A percentile compares a stretch with the other conserved stretches of the same genome.
Conservation (phyloP, 1,140 invertebrate genomes). For the Portunus trituberculatus region DNA sequence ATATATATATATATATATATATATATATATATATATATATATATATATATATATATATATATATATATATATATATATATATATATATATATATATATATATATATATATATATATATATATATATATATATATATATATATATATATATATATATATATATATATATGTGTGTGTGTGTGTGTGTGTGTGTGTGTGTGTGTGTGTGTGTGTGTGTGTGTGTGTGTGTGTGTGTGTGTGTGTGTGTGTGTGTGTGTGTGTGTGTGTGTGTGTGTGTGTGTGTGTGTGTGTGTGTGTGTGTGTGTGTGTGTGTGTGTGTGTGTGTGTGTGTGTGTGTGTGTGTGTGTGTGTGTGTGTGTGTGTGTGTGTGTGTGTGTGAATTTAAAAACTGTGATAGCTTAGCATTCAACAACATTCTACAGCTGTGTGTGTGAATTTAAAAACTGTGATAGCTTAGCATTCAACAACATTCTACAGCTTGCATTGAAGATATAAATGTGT, state of each 20-base stretch:
- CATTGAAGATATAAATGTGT: too few species aligned
- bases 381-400: too few species aligned
- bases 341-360: neutral
- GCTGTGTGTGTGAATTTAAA: neutral
- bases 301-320: conserved; percentile 13
- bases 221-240: neutral
- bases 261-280: neutral
- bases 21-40: conserved; percentile 49
- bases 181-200: too few species aligned
- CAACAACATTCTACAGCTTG: too few species aligned
- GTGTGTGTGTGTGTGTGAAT: too few species aligned
- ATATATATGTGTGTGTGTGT: neutral
- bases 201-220: too few species aligned
- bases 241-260: conserved; percentile 11
- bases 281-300: neutral
- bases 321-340: too few species aligned
- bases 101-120: conserved; percentile 61
- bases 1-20: conserved; percentile 47
- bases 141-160: conserved; percentile 47
- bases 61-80: too few species aligned
- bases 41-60: too few species aligned
- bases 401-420: neutral
- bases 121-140: conserved; percentile 56
- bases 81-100: conserved; percentile 52
- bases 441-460: too few species aligned